Percentiles rank a stretch among this genome's conserved stretches.
Conservation (phyloP, 2,888 invertebrate genomes). For the Punctoribates punctum region DNA sequence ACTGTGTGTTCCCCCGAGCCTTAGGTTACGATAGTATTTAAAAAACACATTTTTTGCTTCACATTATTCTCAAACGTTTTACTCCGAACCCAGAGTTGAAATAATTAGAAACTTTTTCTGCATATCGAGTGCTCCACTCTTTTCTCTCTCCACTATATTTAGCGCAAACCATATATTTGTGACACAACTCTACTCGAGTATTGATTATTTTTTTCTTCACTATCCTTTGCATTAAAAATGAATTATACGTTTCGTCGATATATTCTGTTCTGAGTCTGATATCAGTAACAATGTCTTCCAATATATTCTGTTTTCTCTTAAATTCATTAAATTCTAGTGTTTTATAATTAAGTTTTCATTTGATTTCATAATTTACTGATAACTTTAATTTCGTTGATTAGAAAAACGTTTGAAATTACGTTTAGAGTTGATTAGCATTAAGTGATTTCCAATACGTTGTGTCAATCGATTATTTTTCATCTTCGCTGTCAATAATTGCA, state of each 20-base stretch:
- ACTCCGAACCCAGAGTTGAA: neutral
- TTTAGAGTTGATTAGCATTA: no score
- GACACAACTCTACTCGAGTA: conserved; percentile 24
- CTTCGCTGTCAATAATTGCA: no score
- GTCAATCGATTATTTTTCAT: no score
- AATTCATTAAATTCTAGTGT: no score
- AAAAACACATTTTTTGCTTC: conserved; percentile 37
- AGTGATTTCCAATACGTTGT: no score
- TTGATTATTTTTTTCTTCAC: conserved; percentile 33
- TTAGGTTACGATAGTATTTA: conserved; percentile 32
- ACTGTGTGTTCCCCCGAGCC: conserved; percentile 22
- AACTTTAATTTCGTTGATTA: no score
- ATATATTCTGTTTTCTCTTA: no score
- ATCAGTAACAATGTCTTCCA: neutral
- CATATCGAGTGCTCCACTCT: neutral
- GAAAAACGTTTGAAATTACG: no score
- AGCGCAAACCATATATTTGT: conserved; percentile 21
- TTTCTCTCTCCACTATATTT: conserved; percentile 9
- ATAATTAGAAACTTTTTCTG: conserved; percentile 26
- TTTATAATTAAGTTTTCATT: no score
- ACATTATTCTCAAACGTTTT: conserved; percentile 10
- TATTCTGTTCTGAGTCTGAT: neutral
- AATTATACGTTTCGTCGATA: conserved; percentile 21
- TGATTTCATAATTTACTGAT: no score
- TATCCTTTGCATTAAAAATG: conserved; percentile 29